These are phyloP conservation scores for Salvelinus alpinus DNA, from an alignment of 2,113 vertebrate species.

Conservation along the genomic window DNA sequence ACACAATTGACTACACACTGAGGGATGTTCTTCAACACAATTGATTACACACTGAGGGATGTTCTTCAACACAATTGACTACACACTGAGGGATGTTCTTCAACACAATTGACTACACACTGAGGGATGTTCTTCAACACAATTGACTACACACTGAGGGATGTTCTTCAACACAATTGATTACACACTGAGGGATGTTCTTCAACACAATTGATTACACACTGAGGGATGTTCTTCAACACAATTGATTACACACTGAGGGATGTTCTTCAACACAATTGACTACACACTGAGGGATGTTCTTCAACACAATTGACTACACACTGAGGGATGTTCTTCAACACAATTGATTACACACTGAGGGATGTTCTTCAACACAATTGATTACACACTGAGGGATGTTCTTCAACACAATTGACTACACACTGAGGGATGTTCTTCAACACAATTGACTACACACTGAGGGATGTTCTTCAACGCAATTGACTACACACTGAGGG, in stretches of 20 bases:
- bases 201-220: no score
- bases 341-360: no score
- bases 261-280: neutral
- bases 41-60: neutral
- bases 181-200: no score
- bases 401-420: no score
- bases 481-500: neutral
- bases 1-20: no score
- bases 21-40: conserved; percentile 12
- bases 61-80: conserved; percentile 12
- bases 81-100: neutral
- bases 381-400: no score
- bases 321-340: no score
- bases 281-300: no score
- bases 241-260: neutral
- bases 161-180: neutral
- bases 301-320: no score
- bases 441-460: no score
- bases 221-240: conserved; percentile 5
- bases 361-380: no score
- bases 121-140: neutral
- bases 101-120: neutral
- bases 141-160: neutral
- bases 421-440: no score
- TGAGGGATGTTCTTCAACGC: conserved; percentile 9